Conservation (phyloP, 2,797 vertebrate genomes). For the Apogon hyalosoma region DNA sequence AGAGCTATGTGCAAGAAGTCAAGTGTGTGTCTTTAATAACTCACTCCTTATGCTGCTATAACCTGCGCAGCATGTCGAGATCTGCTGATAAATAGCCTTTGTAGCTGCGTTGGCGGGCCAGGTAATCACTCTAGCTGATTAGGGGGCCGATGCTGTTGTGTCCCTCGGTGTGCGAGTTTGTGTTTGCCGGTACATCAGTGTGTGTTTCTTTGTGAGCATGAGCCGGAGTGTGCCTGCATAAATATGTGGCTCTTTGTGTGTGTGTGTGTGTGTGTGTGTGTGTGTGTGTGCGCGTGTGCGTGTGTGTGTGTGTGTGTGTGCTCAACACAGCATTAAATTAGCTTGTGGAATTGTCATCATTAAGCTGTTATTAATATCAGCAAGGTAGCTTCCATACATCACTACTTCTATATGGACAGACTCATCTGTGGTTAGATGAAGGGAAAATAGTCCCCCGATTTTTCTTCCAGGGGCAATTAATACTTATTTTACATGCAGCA, state of each 20-base stretch:
- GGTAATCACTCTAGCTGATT: constrained; percentile 80
- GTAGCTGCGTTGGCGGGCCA: constrained; percentile 62
- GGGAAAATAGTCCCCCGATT: constrained; percentile 35
- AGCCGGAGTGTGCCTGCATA: constrained; percentile 18
- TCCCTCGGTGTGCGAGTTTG: constrained; percentile 36
- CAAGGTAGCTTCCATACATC: constrained; percentile 75
- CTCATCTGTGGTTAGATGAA: constrained; percentile 64
- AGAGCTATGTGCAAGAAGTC: constrained; percentile 20
- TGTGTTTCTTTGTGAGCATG: constrained; percentile 26
- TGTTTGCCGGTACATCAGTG: constrained; percentile 27
- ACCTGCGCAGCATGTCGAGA: constrained; percentile 54
- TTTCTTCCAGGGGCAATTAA: constrained; percentile 65
- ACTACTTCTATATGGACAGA: constrained; percentile 59
- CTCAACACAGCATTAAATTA: constrained; percentile 81
- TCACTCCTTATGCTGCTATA: constrained; percentile 49
- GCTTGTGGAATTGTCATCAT: constrained; percentile 77
- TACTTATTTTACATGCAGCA: constrained; percentile 65
- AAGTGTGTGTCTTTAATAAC: constrained; percentile 59
- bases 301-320: constrained; percentile 53
- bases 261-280: constrained; percentile 29
- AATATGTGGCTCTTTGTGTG: constrained; percentile 17
- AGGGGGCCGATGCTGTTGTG: constrained; percentile 46
- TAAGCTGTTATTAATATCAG: constrained; percentile 83
- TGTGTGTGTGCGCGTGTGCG: constrained; percentile 19
- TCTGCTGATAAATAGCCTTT: constrained; percentile 74